Evolutionary conservation across 2,113 vertebrate species (phyloP), one percentile per base, ranked within the genome.

Genomic region (Colius striatus): DNA sequence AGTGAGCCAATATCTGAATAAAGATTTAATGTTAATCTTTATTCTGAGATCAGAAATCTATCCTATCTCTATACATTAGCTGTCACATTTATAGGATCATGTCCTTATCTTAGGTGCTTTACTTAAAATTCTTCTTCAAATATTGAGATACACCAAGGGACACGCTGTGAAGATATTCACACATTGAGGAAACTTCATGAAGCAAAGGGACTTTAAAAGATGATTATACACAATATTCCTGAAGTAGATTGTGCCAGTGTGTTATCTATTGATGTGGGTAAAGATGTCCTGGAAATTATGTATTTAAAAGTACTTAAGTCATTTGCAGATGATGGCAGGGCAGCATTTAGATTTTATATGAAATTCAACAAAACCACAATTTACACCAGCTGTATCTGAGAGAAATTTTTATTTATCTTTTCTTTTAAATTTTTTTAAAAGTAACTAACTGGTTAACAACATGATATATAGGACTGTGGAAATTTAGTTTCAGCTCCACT

Each of bases 31-130:
- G 30, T 90, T 94, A 84, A 63, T 84, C 65, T 96, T 84, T 55
- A 67, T 90, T 94, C 80, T 67, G 76, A 88, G 75, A 90, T 92
- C 67, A 92, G 72, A 86, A 90, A 94, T 80, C 48, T 84, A 25
- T 92, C 63, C 38, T 84, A 29, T 50, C n/a, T 61, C 45, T 61
- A 58, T 65, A 30, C 22, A 36, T 84, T 63, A 68, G 27, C 29
- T 72, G 48, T 60, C 53, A 61, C 38, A 25, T 78, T 81, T 93
- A 38, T 36, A 91, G 61, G 32, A 66, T 81, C 26, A 8, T 22
- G 16, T 73, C 60, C 54, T 78, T 75, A 57, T 60, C 27, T 81
- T 76, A 15, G 15, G 11, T 50, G 48, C 60, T 86, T 79, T 45
- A 38, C 27, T 70, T 86, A 2, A 2, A 47, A 25, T 21, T 41